Evolutionary conservation across 2,113 vertebrate genomes (phyloP).

Genomic region (Terrapene triunguis): DNA sequence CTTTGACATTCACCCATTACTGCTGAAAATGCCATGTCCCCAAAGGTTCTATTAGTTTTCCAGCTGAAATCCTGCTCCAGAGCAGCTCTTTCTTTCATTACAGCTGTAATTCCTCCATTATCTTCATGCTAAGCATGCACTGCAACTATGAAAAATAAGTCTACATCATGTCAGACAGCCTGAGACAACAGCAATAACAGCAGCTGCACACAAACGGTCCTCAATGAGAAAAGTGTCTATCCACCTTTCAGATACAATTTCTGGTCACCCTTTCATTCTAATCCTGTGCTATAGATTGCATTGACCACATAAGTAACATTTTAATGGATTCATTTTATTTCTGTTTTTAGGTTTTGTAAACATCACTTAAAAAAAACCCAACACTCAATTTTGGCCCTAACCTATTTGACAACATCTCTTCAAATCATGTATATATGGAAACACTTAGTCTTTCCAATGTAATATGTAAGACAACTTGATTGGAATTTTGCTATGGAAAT

Average conservation of each 20-base stretch:
- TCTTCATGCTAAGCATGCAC: rapidly evolving
- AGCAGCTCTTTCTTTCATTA: background rate
- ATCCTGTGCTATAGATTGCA: background rate
- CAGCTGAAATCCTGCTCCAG: background rate
- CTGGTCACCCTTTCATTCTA: rapidly evolving
- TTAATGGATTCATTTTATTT: background rate
- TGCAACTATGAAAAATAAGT: background rate
- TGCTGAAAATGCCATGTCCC: rapidly evolving
- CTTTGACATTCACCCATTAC: background rate
- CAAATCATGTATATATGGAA: background rate
- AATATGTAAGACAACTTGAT: background rate
- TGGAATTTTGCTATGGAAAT: background rate
- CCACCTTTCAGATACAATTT: background rate
- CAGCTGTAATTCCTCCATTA: background rate
- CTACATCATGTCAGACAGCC: background rate
- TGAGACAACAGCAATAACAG: background rate
- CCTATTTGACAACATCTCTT: background rate
- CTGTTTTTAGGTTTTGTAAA: background rate
- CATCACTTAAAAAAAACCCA: background rate
- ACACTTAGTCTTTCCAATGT: background rate
- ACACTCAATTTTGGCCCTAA: background rate
- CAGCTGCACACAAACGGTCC: background rate
- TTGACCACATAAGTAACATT: background rate
- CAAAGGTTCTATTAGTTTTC: background rate
- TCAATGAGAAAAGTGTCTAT: background rate